A percentile compares a stretch with the other conserved stretches of the same genome.
Evolutionary conservation across 2,797 vertebrate genomes (phyloP).

Genomic region (Hyperoplus immaculatus): DNA sequence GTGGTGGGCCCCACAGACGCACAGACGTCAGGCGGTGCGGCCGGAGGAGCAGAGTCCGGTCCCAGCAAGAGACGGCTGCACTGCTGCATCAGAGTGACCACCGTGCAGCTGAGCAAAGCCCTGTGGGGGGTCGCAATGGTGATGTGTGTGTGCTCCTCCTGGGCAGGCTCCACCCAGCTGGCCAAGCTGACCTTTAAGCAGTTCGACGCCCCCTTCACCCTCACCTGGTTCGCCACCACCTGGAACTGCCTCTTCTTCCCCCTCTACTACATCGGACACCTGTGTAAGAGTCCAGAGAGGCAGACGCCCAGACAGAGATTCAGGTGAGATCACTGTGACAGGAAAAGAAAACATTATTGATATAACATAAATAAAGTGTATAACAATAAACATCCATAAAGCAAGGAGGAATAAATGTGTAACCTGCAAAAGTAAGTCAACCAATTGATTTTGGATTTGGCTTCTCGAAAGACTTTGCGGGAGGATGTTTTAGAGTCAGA

Average conservation of each 20-base stretch:
- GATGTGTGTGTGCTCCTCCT: conserved; percentile 93
- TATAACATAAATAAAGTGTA: background rate
- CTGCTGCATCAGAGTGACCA: conserved; percentile 88
- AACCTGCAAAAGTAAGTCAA: background rate
- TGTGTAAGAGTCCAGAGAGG: conserved; percentile 93
- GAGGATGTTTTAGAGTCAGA: background rate
- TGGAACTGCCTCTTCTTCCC: conserved; percentile 98
- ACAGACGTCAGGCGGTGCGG: conserved; percentile 79
- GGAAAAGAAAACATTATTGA: background rate
- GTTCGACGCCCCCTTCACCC: conserved; percentile 94
- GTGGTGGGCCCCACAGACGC: conserved; percentile 87
- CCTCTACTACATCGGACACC: conserved; percentile 93
- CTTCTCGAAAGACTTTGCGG: background rate
- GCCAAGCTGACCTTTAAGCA: conserved; percentile 93
- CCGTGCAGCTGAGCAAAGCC: conserved; percentile 87
- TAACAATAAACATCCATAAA: background rate
- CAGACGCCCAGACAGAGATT: conserved; percentile 93
- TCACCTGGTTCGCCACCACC: conserved; percentile 97
- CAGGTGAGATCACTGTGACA: conserved; percentile 85
- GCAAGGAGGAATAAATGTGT: background rate
- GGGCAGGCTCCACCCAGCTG: conserved; percentile 95
- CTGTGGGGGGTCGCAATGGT: conserved; percentile 93
- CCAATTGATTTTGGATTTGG: too few relatives aligned
- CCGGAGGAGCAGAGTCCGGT: conserved; percentile 78
- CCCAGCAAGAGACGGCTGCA: conserved; percentile 77